Conservation (phyloP, 1,140 invertebrate genomes). For the Dysdera silvatica region DNA sequence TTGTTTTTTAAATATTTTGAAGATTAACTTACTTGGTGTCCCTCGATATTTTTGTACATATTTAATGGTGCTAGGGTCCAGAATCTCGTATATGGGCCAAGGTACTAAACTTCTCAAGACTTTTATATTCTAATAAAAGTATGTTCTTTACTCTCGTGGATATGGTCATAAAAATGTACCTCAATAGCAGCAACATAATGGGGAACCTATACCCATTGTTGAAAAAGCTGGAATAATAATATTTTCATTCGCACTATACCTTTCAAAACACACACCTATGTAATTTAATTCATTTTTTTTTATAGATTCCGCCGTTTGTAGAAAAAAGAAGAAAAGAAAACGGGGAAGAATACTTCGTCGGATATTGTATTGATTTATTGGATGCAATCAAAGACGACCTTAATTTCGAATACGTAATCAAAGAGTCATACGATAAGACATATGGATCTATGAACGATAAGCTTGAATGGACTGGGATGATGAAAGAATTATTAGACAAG, state of each 20-base stretch:
- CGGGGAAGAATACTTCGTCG: conserved; percentile 55
- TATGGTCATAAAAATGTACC: too few species aligned
- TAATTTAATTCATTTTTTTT: conserved; percentile 12
- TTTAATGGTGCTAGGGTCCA: too few species aligned
- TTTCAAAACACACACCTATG: too few species aligned
- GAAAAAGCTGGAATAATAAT: not conserved
- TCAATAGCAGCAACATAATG: too few species aligned
- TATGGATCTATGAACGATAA: conserved; percentile 77
- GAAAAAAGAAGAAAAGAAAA: conserved; percentile 24
- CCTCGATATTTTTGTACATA: too few species aligned
- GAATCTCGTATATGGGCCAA: too few species aligned
- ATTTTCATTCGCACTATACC: not conserved
- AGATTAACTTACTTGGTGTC: too few species aligned
- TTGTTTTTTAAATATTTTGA: too few species aligned
- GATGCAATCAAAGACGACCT: conserved; percentile 71
- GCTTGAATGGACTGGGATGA: conserved; percentile 78
- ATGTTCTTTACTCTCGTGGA: too few species aligned
- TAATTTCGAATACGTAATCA: conserved; percentile 82
- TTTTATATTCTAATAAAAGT: too few species aligned
- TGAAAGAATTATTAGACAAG: conserved; percentile 81
- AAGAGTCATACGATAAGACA: conserved; percentile 62
- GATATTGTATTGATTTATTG: conserved; percentile 89
- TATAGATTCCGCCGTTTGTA: conserved; percentile 37
- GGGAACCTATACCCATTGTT: too few species aligned
- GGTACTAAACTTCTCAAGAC: too few species aligned